Evolutionary conservation across 1,140 invertebrate genomes (phyloP).

Genomic region (Homalodisca vitripennis): DNA sequence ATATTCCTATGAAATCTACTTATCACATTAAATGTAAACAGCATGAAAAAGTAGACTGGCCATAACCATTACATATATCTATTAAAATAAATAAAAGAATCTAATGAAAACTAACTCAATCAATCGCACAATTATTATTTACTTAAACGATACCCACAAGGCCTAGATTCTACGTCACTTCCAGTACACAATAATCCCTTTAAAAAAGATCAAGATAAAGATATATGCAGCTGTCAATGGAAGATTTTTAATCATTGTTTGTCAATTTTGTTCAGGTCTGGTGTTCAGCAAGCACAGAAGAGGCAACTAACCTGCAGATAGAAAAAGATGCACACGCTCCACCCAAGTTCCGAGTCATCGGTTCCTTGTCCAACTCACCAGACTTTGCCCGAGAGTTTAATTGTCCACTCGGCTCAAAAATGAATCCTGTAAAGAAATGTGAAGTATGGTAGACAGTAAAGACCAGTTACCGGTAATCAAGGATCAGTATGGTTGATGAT

Average conservation of each 20-base stretch:
- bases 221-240: not conserved
- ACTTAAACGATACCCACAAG: too few relatives aligned
- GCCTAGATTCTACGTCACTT: too few relatives aligned
- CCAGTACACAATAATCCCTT: not conserved
- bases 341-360: slow-evolving; percentile 79
- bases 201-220: not conserved
- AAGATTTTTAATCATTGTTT: slow-evolving; percentile 16
- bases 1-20: too few relatives aligned
- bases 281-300: slow-evolving; percentile 79
- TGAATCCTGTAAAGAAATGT: slow-evolving; percentile 91
- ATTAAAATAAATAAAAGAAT: too few relatives aligned
- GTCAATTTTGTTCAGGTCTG: slow-evolving; percentile 74
- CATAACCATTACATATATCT: too few relatives aligned
- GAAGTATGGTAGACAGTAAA: slow-evolving; percentile 87
- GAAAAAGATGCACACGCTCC: slow-evolving; percentile 85
- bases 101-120: too few relatives aligned
- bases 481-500: too few relatives aligned
- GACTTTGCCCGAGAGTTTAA: slow-evolving; percentile 87
- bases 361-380: slow-evolving; percentile 82
- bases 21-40: too few relatives aligned
- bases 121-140: too few relatives aligned
- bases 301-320: slow-evolving; percentile 74
- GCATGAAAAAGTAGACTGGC: too few relatives aligned
- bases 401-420: slow-evolving; percentile 71
- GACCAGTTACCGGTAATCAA: too few relatives aligned